Evolutionary conservation across 2,888 invertebrate species (phyloP), one percentile per base, ranked within the genome.

Genomic region (Coenonympha arcania): DNA sequence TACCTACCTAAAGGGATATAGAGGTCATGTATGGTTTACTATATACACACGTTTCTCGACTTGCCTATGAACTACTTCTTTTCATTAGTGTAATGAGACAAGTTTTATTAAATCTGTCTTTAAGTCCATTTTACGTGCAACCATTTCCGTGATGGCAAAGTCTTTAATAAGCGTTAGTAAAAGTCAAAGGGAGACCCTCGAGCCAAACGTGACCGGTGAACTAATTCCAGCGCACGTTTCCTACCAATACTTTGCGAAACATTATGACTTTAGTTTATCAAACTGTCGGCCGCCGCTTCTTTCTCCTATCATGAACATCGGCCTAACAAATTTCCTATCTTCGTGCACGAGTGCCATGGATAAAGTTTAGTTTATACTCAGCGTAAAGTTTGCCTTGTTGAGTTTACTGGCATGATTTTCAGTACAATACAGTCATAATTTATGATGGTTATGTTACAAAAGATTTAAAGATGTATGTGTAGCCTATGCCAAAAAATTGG

Each of bases 211-310:
- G 77, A 66, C 66, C 58, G 39, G 73, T 50, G 56, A 71, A 55
- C 64, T 52, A 64, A 76, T 66, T 59, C 48, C 33, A 43, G 45
- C 56, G 47, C 52, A 43, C 61, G 40, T 63, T 62, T 65, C 64
- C 64, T 64, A 59, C 62, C 57, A 59, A 58, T 62, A 60, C 59
- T 62, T 55, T 52, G 49, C 55, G 60, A 67, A 70, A 73, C 71
- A 73, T 79, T 76, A 77, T 69, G 72, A 67, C 63, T 63, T 68
- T 72, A 77, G 79, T 79, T 76, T 79, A 76, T 78, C 76, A 78
- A 79, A 77, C 69, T 64, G 73, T 68, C 74, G 66, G 66, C 63
- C 65, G 63, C 60, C 66, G 60, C 65, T 66, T 65, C 61, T 63
- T 65, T 64, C 64, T 55, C 64, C 61, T 69, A 70, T 68, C 66